Evolutionary conservation across 2,797 vertebrate species (phyloP), one percentile per base, ranked within the genome.

Genomic region (Xenopus petersii): DNA sequence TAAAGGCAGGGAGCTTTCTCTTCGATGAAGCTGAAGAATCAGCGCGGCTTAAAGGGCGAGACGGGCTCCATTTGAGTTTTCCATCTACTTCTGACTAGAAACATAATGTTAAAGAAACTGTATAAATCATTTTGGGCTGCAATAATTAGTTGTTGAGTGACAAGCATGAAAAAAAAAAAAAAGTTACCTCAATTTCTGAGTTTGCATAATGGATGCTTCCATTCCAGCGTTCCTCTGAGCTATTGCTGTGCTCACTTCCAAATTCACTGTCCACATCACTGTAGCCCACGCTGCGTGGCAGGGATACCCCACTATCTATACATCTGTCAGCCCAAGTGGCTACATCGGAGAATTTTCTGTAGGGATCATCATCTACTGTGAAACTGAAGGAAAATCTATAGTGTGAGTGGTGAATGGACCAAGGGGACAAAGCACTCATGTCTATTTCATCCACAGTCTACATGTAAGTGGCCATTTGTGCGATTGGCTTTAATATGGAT

Each of bases 1-100:
- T 71, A 70, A 94, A 93, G 26, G 89, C 91, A 15, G 89, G 88
- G 61, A 93, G 81, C 17, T 89, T 90, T 75, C 88, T 88, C 74
- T 88, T 83, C 12, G 91, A 90, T 10, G 91, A 92, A 0, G 87
- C 71, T 0, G 87, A 73, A 10, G 92, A 93, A 58, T 83, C 80
- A 0, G 73, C 65, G 42, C 47, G 75, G 26, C 77, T 79, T 60
- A 70, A n/a, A 46, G 77, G 71, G 2, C 62, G 71, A n/a, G 77
- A 79, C 9, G 71, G 71, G 6, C n/a, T 75, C 81, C 79, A 56
- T 42, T 24, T 77, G 2, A 12, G 21, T 12, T 47, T 26, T 33
- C 70, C 1, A 80, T 76, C 65, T 80, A 72, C 84, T 54, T 93
- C 91, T 30, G 89, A 88, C 2, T 93, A 11, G 11, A 60, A 60